phyloP scores from a whole-genome alignment of 2,888 invertebrate genomes.

The Athalia rosae region DNA sequence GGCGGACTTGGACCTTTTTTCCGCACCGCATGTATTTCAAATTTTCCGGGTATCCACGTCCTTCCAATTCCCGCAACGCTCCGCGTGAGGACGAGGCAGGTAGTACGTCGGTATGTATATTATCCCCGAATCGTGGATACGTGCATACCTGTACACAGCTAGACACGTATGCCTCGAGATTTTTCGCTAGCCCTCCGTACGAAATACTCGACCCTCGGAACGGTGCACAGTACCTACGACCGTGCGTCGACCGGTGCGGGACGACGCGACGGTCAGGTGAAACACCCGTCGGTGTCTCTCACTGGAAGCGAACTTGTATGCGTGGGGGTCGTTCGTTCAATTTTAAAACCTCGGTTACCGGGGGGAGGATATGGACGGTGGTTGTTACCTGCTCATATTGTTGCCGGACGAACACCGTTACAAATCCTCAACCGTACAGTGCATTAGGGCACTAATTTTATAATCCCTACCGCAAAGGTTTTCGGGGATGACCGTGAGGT shows the following conservation, averaged over 20 bases:
- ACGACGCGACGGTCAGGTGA: slow-evolving; percentile 40
- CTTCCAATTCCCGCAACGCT: slow-evolving; percentile 14
- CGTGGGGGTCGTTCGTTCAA: background rate
- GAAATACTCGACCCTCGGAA: slow-evolving; percentile 33
- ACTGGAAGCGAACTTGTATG: background rate
- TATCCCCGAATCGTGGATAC: background rate
- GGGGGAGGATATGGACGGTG: slow-evolving; percentile 31
- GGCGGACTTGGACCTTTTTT: slow-evolving; percentile 31
- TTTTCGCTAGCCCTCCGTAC: slow-evolving; percentile 39
- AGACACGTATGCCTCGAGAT: background rate
- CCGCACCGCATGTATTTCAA: too few relatives aligned
- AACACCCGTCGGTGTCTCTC: slow-evolving; percentile 17
- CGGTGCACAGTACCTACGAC: too few relatives aligned
- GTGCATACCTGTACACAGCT: background rate
- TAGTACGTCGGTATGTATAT: slow-evolving; percentile 16
- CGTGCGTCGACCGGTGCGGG: background rate
- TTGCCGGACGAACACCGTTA: slow-evolving; percentile 59
- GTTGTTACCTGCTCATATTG: slow-evolving; percentile 54
- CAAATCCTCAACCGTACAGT: slow-evolving; percentile 57
- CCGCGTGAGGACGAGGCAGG: slow-evolving; percentile 30
- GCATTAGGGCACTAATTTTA: slow-evolving; percentile 66
- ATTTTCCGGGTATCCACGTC: slow-evolving; percentile 29
- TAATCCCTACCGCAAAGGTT: slow-evolving; percentile 58
- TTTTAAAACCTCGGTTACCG: background rate
- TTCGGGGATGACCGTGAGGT: slow-evolving; percentile 25